A percentile compares a stretch with the other conserved stretches of the same genome.
phyloP scores from a whole-genome alignment of 2,797 vertebrate species.

The Aeoliscus strigatus region DNA sequence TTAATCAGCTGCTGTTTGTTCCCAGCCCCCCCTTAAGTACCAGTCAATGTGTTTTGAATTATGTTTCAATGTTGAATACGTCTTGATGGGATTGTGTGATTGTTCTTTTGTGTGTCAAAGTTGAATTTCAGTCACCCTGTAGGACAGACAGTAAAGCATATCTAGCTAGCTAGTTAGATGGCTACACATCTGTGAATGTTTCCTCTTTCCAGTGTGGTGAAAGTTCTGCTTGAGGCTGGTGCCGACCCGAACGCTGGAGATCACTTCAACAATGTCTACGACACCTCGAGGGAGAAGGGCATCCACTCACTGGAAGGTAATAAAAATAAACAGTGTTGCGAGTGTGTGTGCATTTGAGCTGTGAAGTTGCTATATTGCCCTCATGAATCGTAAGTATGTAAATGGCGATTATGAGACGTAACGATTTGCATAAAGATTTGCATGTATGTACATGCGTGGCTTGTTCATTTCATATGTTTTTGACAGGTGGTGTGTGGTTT shows the following conservation, averaged over 20 bases:
- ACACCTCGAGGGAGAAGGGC: conserved; percentile 86
- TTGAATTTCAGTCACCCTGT: no score
- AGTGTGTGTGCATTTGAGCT: conserved; percentile 1
- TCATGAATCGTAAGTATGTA: conserved; percentile 47
- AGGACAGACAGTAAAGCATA: no score
- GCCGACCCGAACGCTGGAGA: conserved; percentile 91
- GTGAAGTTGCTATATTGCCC: conserved; percentile 43
- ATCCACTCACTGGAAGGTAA: conserved; percentile 94
- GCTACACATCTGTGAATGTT: background rate
- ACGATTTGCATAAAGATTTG: conserved; percentile 77
- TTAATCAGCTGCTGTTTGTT: no score
- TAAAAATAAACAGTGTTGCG: conserved; percentile 7
- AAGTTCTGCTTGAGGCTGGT: conserved; percentile 81
- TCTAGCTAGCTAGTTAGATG: no score
- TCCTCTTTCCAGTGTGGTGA: conserved; percentile 77
- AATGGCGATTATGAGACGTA: conserved; percentile 48
- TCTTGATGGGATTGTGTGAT: no score
- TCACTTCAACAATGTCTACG: conserved; percentile 90
- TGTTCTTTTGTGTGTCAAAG: no score
- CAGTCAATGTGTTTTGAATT: no score
- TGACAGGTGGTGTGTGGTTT: conserved; percentile 62
- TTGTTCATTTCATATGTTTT: conserved; percentile 73
- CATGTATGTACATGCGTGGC: conserved; percentile 82
- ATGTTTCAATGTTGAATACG: no score
- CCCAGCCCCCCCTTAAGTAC: no score